A percentile compares a stretch with the other conserved stretches of the same genome.
phyloP scores from a whole-genome alignment of 92 coral and sea anemone species.

The Parazoanthus darwini region DNA sequence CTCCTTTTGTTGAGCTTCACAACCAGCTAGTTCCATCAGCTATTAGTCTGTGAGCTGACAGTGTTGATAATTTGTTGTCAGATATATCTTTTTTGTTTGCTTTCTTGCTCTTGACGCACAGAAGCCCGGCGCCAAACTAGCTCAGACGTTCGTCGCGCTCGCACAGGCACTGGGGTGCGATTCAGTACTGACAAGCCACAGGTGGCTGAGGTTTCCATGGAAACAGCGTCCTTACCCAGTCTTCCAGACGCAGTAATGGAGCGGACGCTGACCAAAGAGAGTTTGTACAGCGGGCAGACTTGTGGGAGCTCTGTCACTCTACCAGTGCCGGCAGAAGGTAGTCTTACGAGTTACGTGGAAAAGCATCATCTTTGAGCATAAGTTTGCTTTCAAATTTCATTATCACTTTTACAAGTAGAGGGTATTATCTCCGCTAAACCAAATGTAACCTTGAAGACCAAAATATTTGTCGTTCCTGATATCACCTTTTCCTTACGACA shows the following conservation, averaged over 20 bases:
- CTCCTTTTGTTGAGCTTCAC: no score
- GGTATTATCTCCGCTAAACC: no score
- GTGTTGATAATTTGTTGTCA: no score
- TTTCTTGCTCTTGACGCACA: background rate
- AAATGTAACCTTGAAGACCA: no score
- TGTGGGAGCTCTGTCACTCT: constrained; percentile 74
- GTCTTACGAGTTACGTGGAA: background rate
- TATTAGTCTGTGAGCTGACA: background rate
- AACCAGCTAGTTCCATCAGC: no score
- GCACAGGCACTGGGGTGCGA: constrained; percentile 81
- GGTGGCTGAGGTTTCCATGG: constrained; percentile 38
- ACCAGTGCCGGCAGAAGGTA: constrained; percentile 69
- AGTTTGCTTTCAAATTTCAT: no score
- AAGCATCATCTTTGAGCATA: no score
- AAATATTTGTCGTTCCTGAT: no score
- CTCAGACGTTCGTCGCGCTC: constrained; percentile 5
- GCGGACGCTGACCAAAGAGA: constrained; percentile 72
- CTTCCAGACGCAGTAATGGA: constrained; percentile 48
- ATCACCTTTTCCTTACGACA: no score
- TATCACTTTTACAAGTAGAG: no score
- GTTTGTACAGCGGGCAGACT: constrained; percentile 77
- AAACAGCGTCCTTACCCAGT: constrained; percentile 37
- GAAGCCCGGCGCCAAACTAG: constrained; percentile 1
- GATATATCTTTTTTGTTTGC: background rate
- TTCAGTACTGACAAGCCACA: constrained; percentile 61